Evolutionary conservation across 1,140 invertebrate genomes (phyloP), one percentile per base, ranked within the genome.

Genomic region (Lepidostoma basale): DNA sequence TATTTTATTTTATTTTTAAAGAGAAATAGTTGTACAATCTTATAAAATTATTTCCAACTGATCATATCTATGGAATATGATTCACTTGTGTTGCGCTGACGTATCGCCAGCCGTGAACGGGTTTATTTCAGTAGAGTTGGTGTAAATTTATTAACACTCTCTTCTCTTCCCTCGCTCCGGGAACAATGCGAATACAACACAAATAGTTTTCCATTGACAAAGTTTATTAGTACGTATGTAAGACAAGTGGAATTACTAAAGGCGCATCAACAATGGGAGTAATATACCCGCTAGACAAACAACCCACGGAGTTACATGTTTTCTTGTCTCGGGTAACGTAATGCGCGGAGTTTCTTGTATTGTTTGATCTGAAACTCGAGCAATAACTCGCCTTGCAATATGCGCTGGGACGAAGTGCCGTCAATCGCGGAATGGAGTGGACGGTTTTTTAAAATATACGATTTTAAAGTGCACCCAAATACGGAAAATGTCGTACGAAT

Each of bases 351-450:
- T 56, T 33, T 12, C n/a, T 23, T 36, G 52, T 30, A 56, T 56
- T 56, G 52, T 56, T 56, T 16, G n/a, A n/a, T n/a, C n/a, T n/a
- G n/a, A 36, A 56, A 56, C 52, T 36, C n/a, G 6, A 20, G 30
- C 30, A 56, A 56, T 56, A 56, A 39, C 52, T 39, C 20, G 28
- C 8, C 8, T 33, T 56, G 52, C 52, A 56, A 30, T 56, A 56
- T 12, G 16, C 14, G 33, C n/a, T 3, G 36, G 36, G 52, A 16
- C 9, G 16, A 10, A 33, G 20, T 8, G 30, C 10, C 3, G 14
- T 56, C 28, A 33, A 36, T 33, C 28, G 2, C 1, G 8, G 52
- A 39, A 33, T 3, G 5, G 23, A 23, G 8, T 23, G 23, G 3
- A 49, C 18, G 2, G 45, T 20, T 26, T 49, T 49, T 49, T 3